Evolutionary conservation across 1,140 invertebrate species (phyloP).

Genomic region (Macrotrachela quadricornifera): DNA sequence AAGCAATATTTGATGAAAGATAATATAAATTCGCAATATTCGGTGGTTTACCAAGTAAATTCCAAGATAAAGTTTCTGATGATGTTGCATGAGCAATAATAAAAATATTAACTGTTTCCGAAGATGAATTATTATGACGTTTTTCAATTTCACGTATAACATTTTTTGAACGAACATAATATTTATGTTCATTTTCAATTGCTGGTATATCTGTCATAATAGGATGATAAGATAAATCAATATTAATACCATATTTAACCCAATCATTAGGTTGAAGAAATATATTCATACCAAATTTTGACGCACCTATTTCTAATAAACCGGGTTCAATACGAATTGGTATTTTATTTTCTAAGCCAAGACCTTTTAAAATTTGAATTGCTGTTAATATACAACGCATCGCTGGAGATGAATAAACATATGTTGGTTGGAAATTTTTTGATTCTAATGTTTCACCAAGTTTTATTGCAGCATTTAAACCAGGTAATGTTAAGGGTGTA

Average conservation of each 20-base stretch:
- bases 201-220: too few relatives aligned
- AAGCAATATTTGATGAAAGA: too few relatives aligned
- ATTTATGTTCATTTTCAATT: too few relatives aligned
- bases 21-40: too few relatives aligned
- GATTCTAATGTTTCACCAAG: background rate
- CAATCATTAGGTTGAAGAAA: background rate
- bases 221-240: background rate
- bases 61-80: too few relatives aligned
- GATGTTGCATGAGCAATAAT: too few relatives aligned
- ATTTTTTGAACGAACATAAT: too few relatives aligned
- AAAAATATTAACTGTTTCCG: too few relatives aligned
- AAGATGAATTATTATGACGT: too few relatives aligned
- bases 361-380: slow-evolving; percentile 6
- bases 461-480: background rate
- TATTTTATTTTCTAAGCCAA: slow-evolving; percentile 3
- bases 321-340: slow-evolving; percentile 7
- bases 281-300: too few relatives aligned
- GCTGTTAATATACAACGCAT: slow-evolving; percentile 7
- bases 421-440: background rate
- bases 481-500: slow-evolving; percentile 8
- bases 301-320: slow-evolving; percentile 1
- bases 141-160: too few relatives aligned
- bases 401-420: slow-evolving; percentile 4
- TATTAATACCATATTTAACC: slow-evolving; percentile 4
- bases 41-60: too few relatives aligned